Evolutionary conservation across 2,888 invertebrate genomes (phyloP).

Genomic region (Dyspetes luteomarginatus): DNA sequence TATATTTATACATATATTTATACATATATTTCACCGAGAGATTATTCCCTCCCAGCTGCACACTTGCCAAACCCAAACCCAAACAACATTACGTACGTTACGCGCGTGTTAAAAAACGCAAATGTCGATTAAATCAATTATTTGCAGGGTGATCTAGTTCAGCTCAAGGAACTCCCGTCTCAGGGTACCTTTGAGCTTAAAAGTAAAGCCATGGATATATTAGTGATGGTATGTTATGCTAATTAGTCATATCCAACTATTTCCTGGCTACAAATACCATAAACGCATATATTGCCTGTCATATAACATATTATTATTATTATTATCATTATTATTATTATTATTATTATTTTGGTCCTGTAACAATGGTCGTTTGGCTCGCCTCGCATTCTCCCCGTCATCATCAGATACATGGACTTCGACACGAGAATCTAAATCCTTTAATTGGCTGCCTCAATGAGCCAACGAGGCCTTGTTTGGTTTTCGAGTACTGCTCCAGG

Average conservation of each 20-base stretch:
- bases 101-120: neutral
- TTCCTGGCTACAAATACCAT: too few relatives aligned
- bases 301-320: too few relatives aligned
- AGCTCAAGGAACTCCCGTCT: conserved; percentile 91
- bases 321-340: neutral
- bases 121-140: neutral
- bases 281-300: too few relatives aligned
- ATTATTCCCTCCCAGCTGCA: too few relatives aligned
- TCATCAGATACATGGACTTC: conserved; percentile 90
- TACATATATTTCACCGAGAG: too few relatives aligned
- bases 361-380: neutral
- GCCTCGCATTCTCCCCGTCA: neutral
- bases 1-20: too few relatives aligned
- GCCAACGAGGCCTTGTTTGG: conserved; percentile 90
- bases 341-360: neutral
- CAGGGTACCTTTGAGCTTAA: conserved; percentile 89
- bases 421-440: conserved; percentile 96
- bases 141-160: conserved; percentile 94
- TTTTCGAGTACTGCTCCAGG: conserved; percentile 94
- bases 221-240: conserved; percentile 85
- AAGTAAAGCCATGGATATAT: conserved; percentile 91
- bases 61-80: too few relatives aligned
- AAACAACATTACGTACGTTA: too few relatives aligned
- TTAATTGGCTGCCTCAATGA: conserved; percentile 94
- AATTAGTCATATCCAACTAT: neutral